These are phyloP conservation scores for Aphelocoma californica DNA, from an alignment of 2,797 vertebrate genomes.

Conservation along the genomic window DNA sequence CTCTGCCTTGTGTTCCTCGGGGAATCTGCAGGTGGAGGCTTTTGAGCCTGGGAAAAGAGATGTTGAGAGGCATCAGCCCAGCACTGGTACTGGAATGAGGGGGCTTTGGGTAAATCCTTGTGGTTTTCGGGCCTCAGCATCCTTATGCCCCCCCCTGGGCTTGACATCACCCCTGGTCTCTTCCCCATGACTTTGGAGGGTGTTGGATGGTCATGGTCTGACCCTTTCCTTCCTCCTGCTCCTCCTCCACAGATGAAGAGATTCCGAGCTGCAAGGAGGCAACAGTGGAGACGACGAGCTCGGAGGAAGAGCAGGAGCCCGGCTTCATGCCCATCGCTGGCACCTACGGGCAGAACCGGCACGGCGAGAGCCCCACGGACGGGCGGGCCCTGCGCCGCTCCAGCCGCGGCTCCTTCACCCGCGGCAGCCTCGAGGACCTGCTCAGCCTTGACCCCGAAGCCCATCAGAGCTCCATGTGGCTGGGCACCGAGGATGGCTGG, in stretches of 20 bases:
- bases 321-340: slow-evolving; percentile 79
- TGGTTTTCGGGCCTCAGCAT: neutral
- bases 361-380: slow-evolving; percentile 85
- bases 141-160: fast-evolving
- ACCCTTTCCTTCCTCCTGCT: neutral
- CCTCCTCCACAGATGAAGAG: slow-evolving; percentile 83
- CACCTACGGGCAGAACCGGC: slow-evolving; percentile 78
- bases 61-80: neutral
- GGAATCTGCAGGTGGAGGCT: neutral
- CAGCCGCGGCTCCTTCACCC: slow-evolving; percentile 91
- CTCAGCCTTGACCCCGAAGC: slow-evolving; percentile 93
- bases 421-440: slow-evolving; percentile 92
- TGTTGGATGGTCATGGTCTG: fast-evolving
- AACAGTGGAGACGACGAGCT: slow-evolving; percentile 91
- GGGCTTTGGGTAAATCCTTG: neutral
- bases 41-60: neutral
- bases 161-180: fast-evolving
- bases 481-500: slow-evolving; percentile 98
- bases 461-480: slow-evolving; percentile 97
- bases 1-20: neutral
- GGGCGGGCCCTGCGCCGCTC: slow-evolving; percentile 91
- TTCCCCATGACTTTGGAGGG: fast-evolving
- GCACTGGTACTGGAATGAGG: neutral
- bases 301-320: slow-evolving; percentile 92
- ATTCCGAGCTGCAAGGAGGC: slow-evolving; percentile 89